These are phyloP conservation scores for Lasius platythorax DNA, from an alignment of 2,888 invertebrate species.

Conservation along the genomic window DNA sequence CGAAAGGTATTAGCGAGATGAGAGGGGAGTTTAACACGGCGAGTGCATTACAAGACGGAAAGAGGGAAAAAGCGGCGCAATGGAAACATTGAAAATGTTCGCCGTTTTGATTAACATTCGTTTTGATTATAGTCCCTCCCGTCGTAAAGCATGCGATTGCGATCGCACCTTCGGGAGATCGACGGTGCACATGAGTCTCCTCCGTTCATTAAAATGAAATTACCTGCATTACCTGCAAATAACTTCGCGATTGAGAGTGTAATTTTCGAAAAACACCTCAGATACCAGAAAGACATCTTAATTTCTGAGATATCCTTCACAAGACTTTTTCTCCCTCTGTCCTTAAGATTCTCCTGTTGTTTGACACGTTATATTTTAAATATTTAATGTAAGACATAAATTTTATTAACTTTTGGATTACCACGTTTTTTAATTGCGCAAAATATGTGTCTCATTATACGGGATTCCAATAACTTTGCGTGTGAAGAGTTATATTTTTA, in stretches of 20 bases:
- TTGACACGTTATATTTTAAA: background rate
- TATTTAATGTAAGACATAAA: background rate
- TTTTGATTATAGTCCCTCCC: slow-evolving; percentile 58
- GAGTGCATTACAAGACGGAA: slow-evolving; percentile 73
- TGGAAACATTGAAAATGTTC: slow-evolving; percentile 77
- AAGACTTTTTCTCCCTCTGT: background rate
- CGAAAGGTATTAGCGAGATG: slow-evolving; percentile 74
- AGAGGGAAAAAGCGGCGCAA: slow-evolving; percentile 70
- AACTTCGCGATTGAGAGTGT: slow-evolving; percentile 11
- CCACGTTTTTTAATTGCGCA: background rate
- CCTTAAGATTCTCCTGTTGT: background rate
- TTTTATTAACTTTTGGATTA: background rate
- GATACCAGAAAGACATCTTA: slow-evolving; percentile 7
- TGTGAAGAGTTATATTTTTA: background rate
- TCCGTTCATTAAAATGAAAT: slow-evolving; percentile 23
- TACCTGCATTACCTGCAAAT: background rate
- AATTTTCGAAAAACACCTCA: slow-evolving; percentile 47
- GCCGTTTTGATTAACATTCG: slow-evolving; percentile 12
- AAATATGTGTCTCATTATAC: background rate
- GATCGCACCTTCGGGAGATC: slow-evolving; percentile 53
- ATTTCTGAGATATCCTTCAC: background rate
- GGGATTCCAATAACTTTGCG: background rate
- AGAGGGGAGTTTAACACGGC: slow-evolving; percentile 73
- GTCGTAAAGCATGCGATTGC: slow-evolving; percentile 64
- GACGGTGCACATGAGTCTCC: slow-evolving; percentile 34